Evolutionary conservation across 64 coral and sea anemone genomes (phyloP).

Genomic region (Hydrozoanthus tunicans): DNA sequence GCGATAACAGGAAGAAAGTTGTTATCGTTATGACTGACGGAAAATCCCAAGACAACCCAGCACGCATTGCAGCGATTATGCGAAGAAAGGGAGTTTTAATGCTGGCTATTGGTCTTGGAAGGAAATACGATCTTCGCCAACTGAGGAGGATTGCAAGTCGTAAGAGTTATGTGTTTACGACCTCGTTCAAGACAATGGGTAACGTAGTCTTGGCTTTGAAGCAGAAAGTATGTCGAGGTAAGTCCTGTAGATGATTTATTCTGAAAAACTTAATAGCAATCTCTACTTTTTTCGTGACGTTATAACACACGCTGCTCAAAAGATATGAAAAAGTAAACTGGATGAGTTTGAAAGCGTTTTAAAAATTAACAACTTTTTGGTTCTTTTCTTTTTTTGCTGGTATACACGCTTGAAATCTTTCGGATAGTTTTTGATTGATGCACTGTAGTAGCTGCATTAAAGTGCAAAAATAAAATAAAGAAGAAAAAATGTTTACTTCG

Average conservation of each 20-base stretch:
- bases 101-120: slow-evolving; percentile 27
- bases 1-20: slow-evolving; percentile 54
- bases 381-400: too few species aligned
- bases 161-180: slow-evolving; percentile 13
- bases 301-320: neutral
- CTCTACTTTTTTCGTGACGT: neutral
- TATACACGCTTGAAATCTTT: too few species aligned
- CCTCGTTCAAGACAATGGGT: slow-evolving; percentile 27
- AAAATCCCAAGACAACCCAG: slow-evolving; percentile 53
- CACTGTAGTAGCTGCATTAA: too few species aligned
- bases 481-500: too few species aligned
- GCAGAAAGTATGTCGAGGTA: slow-evolving; percentile 25
- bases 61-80: slow-evolving; percentile 14
- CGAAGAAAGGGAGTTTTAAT: slow-evolving; percentile 52
- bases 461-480: too few species aligned
- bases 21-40: slow-evolving; percentile 83
- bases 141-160: slow-evolving; percentile 1
- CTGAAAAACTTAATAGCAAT: neutral
- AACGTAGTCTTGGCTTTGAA: slow-evolving; percentile 15
- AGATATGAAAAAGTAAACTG: neutral
- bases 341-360: too few species aligned
- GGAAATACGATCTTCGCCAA: slow-evolving; percentile 2
- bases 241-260: neutral
- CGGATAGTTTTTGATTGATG: too few species aligned
- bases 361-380: too few species aligned